A percentile compares a stretch with the other conserved stretches of the same genome.
These are phyloP conservation scores for Seison nebaliae DNA, from an alignment of 1,140 invertebrate species.

Conservation along the genomic window DNA sequence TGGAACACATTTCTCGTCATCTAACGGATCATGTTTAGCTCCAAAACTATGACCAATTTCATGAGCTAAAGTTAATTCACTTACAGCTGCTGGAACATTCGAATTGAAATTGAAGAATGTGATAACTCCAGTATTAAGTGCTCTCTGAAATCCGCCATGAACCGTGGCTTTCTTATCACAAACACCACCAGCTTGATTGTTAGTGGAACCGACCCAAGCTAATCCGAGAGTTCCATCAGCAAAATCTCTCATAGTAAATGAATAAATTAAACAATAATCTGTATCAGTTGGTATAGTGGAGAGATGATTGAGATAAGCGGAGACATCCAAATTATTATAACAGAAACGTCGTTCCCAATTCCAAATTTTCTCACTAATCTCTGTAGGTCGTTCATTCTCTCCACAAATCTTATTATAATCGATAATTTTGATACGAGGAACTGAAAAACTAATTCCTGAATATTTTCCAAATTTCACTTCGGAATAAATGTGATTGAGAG, in stretches of 20 bases:
- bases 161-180: slow-evolving; percentile 87
- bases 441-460: too few species aligned
- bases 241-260: slow-evolving; percentile 92
- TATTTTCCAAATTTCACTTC: too few species aligned
- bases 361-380: too few species aligned
- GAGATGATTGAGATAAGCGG: slow-evolving; percentile 9
- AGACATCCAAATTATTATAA: slow-evolving; percentile 8
- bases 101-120: slow-evolving; percentile 97
- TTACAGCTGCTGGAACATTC: slow-evolving; percentile 75
- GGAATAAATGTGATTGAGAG: too few species aligned
- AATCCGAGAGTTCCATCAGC: slow-evolving; percentile 76
- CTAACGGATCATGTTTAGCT: slow-evolving; percentile 59
- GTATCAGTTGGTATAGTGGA: slow-evolving; percentile 84
- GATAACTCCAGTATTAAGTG: slow-evolving; percentile 90
- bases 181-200: slow-evolving; percentile 79
- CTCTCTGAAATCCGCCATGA: slow-evolving; percentile 48
- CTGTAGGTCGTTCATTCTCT: too few species aligned
- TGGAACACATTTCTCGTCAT: slow-evolving; percentile 44
- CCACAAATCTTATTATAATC: too few species aligned
- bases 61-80: slow-evolving; percentile 82
- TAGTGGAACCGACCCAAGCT: slow-evolving; percentile 56
- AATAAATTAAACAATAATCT: slow-evolving; percentile 88
- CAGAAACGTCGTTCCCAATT: slow-evolving; percentile 4
- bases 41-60: slow-evolving; percentile 99
- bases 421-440: too few species aligned